Base-by-base conservation (phyloP, 1,140 invertebrate genomes). In the Homalodisca vitripennis region DNA sequence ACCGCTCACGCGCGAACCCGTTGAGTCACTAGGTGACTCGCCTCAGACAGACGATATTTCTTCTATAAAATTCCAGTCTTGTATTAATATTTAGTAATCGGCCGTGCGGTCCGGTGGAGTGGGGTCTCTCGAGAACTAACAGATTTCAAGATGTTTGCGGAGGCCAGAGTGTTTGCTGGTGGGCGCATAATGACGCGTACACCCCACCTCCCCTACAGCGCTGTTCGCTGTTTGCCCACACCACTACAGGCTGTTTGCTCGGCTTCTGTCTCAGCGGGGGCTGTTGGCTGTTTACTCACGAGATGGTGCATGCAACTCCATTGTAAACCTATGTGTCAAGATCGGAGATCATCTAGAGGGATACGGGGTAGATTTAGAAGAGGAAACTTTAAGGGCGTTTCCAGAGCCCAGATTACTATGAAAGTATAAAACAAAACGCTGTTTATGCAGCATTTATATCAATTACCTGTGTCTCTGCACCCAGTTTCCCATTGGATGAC, bases 31-130 rank as follows among this genome's bases (percentile, higher is more conserved):
- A 14, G 2, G 48, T 51, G 48, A 51, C 48, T 51, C 3, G 48
- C n/a, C n/a, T n/a, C n/a, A n/a, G n/a, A n/a, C n/a, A n/a, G 22
- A 20, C 48, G 14, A 60, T 60, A 60, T 60, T 60, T 60, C 55
- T 60, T 60, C 26, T 60, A 60, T 60, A 60, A 60, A 60, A 60
- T 60, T 60, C 55, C 55, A 6, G 22, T 13, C 55, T 60, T 60
- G 55, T 60, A 60, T 60, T 60, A 60, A 60, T 60, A 60, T 60
- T 60, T 60, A 60, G 55, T 60, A 30, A 60, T 60, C 55, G 22
- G 22, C 22, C 29, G 3, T 10, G 3, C 2, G 55, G 24, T n/a
- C 6, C 26, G 24, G 55, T 14, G 55, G 14, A 6, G 10, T 20
- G 22, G n/a, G 55, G 55, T 3, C 6, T 51, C 55, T 60, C 55